Base-by-base conservation (phyloP, 1,140 invertebrate genomes). In the Dendroctonus ponderosae region DNA sequence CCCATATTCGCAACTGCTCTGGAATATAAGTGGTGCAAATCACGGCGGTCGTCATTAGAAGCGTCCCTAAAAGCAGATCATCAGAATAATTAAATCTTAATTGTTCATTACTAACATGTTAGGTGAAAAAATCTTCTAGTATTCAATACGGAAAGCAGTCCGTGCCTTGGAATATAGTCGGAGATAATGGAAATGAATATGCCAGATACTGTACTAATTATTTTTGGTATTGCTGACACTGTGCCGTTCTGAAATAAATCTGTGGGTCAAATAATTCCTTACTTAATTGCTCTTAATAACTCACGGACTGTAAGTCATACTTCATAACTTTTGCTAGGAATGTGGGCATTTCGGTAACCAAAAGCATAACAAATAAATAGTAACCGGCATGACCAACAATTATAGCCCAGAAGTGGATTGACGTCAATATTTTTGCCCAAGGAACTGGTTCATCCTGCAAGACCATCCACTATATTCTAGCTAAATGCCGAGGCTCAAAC, bases 71-170 rank as follows among this genome's bases (percentile, higher is more conserved):
- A 52, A 14, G 50, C 12, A 14, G 37, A 52, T 8, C 3, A 52
- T 14, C 5, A 52, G 12, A 26, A 52, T 52, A 14, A 26, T 0
- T n/a, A n/a, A 52, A 5, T 6, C 26, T 52, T n/a, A 9, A 52
- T 26, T 52, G 5, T 15, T 52, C 5, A 5, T 6, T 6, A 40
- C 39, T 56, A 40, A 56, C 53, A 41, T 7, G 14, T 0, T 0
- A 46, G 7, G 15, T 58, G 56, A 11, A 58, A 58, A 7, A n/a
- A 15, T 58, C 56, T 58, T 15, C 56, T 58, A 12, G 56, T 44
- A 26, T 58, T 58, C 4, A 58, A 5, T 11, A 58, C 41, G 2
- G 41, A 14, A 4, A 58, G 12, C 5, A 58, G 6, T 9, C 39
- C 12, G 4, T 46, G 43, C 7, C 5, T 58, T 12, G 56, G 56